These are phyloP conservation scores for Globicephala melas DNA, from an alignment of 2,113 vertebrate genomes.

Conservation along the genomic window DNA sequence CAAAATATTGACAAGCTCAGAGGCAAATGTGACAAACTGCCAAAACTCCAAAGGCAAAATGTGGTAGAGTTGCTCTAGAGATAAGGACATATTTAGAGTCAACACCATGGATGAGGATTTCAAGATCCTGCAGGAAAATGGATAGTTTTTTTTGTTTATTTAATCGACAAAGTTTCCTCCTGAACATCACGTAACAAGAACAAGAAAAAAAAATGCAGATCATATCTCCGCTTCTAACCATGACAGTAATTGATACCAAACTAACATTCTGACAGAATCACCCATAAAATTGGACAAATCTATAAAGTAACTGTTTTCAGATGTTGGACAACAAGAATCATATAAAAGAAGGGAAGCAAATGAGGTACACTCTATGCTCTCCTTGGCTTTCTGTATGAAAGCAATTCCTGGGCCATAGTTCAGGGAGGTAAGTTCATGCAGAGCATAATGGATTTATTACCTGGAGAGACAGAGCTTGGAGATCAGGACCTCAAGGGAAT, in stretches of 20 bases:
- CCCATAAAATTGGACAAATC: background rate
- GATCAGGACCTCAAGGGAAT: background rate
- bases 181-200: background rate
- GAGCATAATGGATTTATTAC: background rate
- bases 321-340: background rate
- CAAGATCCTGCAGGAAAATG: background rate
- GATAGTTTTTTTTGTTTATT: background rate
- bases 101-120: background rate
- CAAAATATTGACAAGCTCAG: background rate
- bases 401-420: background rate
- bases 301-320: background rate
- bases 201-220: background rate
- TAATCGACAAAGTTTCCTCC: background rate
- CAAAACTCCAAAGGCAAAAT: slow-evolving; percentile 5
- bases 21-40: background rate
- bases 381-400: background rate
- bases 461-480: background rate
- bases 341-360: background rate
- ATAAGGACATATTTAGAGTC: background rate
- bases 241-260: background rate
- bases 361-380: background rate
- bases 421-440: background rate
- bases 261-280: background rate
- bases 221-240: slow-evolving; percentile 1
- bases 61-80: background rate